These are phyloP conservation scores for Drosophila sulfurigaster DNA, from an alignment of 1,140 invertebrate species.

Conservation along the genomic window DNA sequence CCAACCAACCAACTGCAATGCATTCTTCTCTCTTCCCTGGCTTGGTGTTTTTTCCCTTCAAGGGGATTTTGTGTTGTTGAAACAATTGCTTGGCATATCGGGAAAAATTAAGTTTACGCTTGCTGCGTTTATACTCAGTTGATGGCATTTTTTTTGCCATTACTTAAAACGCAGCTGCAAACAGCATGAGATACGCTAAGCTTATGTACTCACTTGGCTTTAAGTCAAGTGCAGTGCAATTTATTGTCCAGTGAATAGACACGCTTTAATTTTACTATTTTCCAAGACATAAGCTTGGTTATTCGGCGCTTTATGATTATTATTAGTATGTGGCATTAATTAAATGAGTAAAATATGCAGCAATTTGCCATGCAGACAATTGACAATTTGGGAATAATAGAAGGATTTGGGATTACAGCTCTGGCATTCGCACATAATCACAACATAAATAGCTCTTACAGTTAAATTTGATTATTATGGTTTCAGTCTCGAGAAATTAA, in stretches of 20 bases:
- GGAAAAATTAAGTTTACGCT: slow-evolving; percentile 79
- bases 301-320: neutral
- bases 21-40: slow-evolving; percentile 25
- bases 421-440: neutral
- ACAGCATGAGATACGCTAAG: slow-evolving; percentile 33
- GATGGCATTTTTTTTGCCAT: slow-evolving; percentile 40
- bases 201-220: slow-evolving; percentile 36
- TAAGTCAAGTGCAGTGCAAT: slow-evolving; percentile 30
- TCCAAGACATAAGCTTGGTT: neutral
- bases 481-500: neutral
- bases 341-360: neutral
- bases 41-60: slow-evolving; percentile 2
- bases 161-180: slow-evolving; percentile 1
- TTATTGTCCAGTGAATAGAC: slow-evolving; percentile 41
- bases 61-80: slow-evolving; percentile 47
- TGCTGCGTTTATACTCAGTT: slow-evolving; percentile 70
- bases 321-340: neutral
- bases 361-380: neutral
- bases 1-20: slow-evolving; percentile 61
- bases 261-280: slow-evolving; percentile 13
- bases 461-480: neutral
- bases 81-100: slow-evolving; percentile 73
- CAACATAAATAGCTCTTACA: neutral
- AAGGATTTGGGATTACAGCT: neutral
- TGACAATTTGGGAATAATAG: neutral